phyloP scores from a whole-genome alignment of 2,113 vertebrate species.

The Trematomus loennbergii region DNA sequence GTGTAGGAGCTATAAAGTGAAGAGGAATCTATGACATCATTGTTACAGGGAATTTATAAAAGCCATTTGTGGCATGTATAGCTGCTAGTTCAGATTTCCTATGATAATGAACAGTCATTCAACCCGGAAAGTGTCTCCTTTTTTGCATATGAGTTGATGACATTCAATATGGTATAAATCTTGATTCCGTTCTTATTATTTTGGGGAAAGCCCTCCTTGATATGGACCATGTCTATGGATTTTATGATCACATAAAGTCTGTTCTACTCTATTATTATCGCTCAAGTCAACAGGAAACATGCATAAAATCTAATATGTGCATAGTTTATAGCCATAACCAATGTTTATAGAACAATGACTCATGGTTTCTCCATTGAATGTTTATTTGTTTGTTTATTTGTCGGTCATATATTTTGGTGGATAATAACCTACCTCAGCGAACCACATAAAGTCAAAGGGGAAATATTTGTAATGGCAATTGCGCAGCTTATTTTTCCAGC shows the following conservation, averaged over 20 bases:
- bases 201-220: slow-evolving; percentile 57
- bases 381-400: slow-evolving; percentile 73
- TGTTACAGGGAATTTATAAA: slow-evolving; percentile 47
- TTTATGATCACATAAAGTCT: slow-evolving; percentile 73
- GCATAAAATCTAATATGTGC: slow-evolving; percentile 54
- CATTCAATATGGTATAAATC: slow-evolving; percentile 38
- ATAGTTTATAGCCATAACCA: slow-evolving; percentile 46
- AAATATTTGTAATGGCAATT: slow-evolving; percentile 51
- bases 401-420: slow-evolving; percentile 47
- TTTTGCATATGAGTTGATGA: slow-evolving; percentile 17
- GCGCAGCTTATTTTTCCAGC: slow-evolving; percentile 39
- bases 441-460: slow-evolving; percentile 43
- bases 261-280: slow-evolving; percentile 56
- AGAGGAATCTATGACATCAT: slow-evolving; percentile 69
- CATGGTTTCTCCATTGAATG: slow-evolving; percentile 64
- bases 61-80: slow-evolving; percentile 44
- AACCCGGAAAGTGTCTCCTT: neutral
- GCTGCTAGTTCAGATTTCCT: slow-evolving; percentile 20
- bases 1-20: slow-evolving; percentile 20
- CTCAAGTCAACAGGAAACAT: slow-evolving; percentile 45
- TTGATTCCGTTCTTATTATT: slow-evolving; percentile 41
- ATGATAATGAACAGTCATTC: slow-evolving; percentile 1
- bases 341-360: slow-evolving; percentile 72
- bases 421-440: slow-evolving; percentile 45
- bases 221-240: slow-evolving; percentile 53